Base-by-base conservation (phyloP, 2,797 vertebrate species). In the Tapirus indicus region DNA sequence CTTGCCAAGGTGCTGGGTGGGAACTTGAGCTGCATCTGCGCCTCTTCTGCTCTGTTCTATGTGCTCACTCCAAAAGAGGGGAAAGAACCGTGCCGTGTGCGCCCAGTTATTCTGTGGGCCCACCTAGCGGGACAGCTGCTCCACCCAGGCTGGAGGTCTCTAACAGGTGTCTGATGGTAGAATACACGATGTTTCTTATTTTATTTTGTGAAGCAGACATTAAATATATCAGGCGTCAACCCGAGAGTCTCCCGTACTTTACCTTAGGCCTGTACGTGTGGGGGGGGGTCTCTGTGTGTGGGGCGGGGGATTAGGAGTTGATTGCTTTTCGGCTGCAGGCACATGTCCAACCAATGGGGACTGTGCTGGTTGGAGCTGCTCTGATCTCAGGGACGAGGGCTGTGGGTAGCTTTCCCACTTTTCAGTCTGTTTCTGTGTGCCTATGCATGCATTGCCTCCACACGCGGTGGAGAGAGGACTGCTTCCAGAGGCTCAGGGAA, bases 391-490 rank as follows among this genome's bases (percentile, higher is more conserved):
- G 35, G 38, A 38, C 2, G 0, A 11, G 20, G 20, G 41, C 8
- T 23, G 0, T 10, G 58, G 38, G 60, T 47, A 29, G 66, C 78
- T 35, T 25, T 38, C 60, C 49, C 29, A 20, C 35, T 6, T 32
- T 29, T 16, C 29, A 0, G 12, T 41, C 64, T 38, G 5, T 35
- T 29, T 38, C 14, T 7, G 23, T 21, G 32, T 29, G 13, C 52
- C 62, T 5, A 16, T 20, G 20, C 0, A 3, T 2, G 2, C 1
- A 2, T 6, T 8, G 62, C 66, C 85, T 27, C 6, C 56, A 29
- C 35, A 20, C 20, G 4, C 0, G 0, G 1, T 25, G n/a, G 35
- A 13, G 75, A 54, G 10, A 16, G 27, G 27, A 2, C 41, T 38
- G 4, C 13, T 27, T 35, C 6, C 85, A 44, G 56, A 77, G 77